Conservation (phyloP, 2,113 vertebrate species). For the Sigmodon hispidus region DNA sequence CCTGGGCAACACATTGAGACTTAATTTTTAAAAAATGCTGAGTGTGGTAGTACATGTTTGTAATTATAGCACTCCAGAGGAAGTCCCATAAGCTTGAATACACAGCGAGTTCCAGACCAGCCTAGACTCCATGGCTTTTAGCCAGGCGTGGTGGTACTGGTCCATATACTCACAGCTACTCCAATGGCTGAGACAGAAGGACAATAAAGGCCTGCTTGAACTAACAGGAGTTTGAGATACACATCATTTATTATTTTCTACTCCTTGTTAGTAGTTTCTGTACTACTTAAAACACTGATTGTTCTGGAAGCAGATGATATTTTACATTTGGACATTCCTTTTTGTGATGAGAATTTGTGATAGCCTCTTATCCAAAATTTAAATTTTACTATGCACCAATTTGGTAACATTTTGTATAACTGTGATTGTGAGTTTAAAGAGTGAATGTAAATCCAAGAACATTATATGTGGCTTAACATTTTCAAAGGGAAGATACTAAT, state of each 20-base stretch:
- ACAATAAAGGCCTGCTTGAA: background rate
- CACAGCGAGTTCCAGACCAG: background rate
- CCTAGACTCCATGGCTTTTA: background rate
- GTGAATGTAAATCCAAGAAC: background rate
- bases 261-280: background rate
- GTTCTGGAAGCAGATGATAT: background rate
- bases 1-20: background rate
- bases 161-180: background rate
- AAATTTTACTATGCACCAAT: background rate
- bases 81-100: background rate
- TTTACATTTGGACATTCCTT: background rate
- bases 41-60: background rate
- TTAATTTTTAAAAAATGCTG: background rate
- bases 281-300: slow-evolving; percentile 7
- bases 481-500: background rate
- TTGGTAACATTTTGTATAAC: background rate
- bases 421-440: background rate
- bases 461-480: background rate
- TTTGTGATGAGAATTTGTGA: background rate
- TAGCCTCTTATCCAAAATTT: background rate
- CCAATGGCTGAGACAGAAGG: background rate
- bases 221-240: background rate
- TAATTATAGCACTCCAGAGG: background rate
- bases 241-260: background rate
- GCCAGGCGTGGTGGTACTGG: background rate